Conservation (phyloP, 2,888 invertebrate genomes). For the Cyclophora punctaria region DNA sequence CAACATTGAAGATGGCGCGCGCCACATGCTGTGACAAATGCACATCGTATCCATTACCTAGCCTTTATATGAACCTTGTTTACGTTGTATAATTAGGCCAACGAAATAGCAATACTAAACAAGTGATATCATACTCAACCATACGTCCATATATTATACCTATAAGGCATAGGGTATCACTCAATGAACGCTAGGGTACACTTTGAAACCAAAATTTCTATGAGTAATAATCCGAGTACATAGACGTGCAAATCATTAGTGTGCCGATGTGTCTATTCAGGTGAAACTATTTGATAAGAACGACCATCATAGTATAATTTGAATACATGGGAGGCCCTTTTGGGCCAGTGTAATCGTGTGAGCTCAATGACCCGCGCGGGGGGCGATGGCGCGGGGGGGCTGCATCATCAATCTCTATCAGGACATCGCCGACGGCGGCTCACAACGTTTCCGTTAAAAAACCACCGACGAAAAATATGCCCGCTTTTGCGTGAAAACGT, state of each 20-base stretch:
- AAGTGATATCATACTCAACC: no score
- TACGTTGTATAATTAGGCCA: no score
- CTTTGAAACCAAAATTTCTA: no score
- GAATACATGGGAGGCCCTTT: conserved; percentile 70
- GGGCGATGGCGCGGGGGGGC: conserved; percentile 27
- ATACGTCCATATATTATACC: no score
- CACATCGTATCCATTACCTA: conserved; percentile 27
- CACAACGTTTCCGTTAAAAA: conserved; percentile 45
- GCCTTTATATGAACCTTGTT: no score
- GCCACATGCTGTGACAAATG: conserved; percentile 50
- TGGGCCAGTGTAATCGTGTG: conserved; percentile 56
- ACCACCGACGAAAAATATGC: conserved; percentile 57
- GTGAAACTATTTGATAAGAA: conserved; percentile 16
- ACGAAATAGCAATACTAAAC: no score
- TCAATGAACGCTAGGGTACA: no score
- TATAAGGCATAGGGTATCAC: no score
- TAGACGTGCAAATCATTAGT: no score
- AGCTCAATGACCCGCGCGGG: conserved; percentile 53
- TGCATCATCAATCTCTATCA: conserved; percentile 72
- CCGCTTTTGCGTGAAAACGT: conserved; percentile 38
- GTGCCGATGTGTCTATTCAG: no score
- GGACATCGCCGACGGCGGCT: conserved; percentile 40
- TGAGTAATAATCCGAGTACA: no score
- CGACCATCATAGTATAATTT: conserved; percentile 70
- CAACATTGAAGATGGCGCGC: conserved; percentile 51